A percentile compares a stretch with the other conserved stretches of the same genome.
Evolutionary conservation across 2,113 vertebrate genomes (phyloP).

Genomic region (Thryonomys swinderianus): DNA sequence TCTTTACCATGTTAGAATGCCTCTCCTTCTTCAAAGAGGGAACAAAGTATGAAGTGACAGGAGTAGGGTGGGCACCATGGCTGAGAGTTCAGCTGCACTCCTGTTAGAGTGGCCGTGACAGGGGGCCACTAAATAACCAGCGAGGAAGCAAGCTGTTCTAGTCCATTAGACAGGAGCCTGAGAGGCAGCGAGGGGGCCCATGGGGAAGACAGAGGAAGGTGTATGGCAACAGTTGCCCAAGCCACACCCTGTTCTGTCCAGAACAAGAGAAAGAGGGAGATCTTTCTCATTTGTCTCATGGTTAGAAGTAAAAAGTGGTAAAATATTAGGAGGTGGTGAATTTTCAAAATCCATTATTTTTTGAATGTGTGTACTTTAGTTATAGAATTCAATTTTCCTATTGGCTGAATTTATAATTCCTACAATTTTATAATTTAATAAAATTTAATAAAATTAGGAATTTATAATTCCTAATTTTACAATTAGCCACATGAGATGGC

Average conservation of each 20-base stretch:
- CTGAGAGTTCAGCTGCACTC: not conserved
- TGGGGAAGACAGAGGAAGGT: not conserved
- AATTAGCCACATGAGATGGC: not conserved
- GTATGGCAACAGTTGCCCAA: too few species aligned
- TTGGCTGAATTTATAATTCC: not conserved
- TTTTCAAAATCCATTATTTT: not conserved
- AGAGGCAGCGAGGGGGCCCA: not conserved
- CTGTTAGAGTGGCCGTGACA: not conserved
- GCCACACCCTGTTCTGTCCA: not conserved
- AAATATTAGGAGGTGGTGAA: conserved; percentile 3
- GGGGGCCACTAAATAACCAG: not conserved
- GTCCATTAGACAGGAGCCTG: too few species aligned
- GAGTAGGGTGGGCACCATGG: not conserved
- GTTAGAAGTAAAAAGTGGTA: not conserved
- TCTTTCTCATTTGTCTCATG: not conserved
- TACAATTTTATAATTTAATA: not conserved
- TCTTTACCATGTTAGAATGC: not conserved
- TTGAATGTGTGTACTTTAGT: not conserved
- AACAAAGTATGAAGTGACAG: not conserved
- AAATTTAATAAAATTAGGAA: too few species aligned
- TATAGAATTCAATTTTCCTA: conserved; percentile 39
- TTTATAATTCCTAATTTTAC: not conserved
- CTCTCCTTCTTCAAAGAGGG: not conserved
- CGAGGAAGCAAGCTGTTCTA: not conserved
- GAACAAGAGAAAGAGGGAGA: not conserved